phyloP scores from a whole-genome alignment of 2,797 vertebrate species.

The Scolopax bukidnonensis region DNA sequence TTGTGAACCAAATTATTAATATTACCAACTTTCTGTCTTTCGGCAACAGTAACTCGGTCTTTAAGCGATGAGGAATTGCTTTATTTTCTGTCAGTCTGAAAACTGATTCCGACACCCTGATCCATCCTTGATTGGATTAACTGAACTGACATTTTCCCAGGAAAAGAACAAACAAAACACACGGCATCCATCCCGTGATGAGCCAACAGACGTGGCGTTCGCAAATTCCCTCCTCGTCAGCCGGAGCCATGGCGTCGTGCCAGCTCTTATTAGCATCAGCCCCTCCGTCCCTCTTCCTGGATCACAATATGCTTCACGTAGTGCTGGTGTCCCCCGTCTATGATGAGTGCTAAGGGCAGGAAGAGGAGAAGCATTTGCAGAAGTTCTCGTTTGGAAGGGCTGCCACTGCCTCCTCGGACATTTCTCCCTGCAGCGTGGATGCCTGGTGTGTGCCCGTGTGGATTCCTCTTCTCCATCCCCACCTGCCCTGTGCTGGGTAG shows the following conservation, averaged over 20 bases:
- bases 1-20: conserved; percentile 11
- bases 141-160: not conserved
- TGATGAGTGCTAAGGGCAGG: not conserved
- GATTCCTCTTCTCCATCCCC: not conserved
- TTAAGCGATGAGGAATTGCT: not conserved
- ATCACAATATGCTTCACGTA: not conserved
- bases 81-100: not conserved
- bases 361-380: not conserved
- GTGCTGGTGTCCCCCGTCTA: not conserved
- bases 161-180: not conserved
- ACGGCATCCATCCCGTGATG: not conserved
- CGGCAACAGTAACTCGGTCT: not conserved
- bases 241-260: rapidly evolving
- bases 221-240: not conserved
- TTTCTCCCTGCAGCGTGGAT: rapidly evolving
- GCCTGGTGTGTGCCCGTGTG: rapidly evolving
- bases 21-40: not conserved
- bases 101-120: not conserved
- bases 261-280: not conserved
- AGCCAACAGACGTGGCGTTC: not conserved
- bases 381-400: not conserved
- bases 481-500: rapidly evolving
- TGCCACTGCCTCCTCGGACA: not conserved
- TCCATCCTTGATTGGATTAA: not conserved
- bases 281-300: not conserved